Conservation (phyloP, 2,797 vertebrate species). For the Pipistrellus pipistrellus region DNA sequence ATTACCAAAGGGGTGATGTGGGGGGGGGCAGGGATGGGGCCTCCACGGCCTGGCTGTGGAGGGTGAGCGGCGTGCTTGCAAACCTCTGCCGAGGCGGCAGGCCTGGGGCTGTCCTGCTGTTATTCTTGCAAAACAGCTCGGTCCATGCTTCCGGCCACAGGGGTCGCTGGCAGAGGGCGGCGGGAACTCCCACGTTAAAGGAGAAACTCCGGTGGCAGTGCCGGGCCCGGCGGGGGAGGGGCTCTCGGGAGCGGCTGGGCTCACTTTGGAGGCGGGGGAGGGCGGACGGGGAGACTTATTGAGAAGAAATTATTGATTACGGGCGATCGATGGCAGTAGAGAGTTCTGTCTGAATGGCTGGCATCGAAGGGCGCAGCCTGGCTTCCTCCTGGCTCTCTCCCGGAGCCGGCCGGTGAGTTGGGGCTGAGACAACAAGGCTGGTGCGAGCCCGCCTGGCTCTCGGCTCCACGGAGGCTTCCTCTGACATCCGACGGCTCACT, state of each 20-base stretch:
- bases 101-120: not conserved
- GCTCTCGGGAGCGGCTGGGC: constrained; percentile 67
- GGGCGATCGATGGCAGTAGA: constrained; percentile 84
- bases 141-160: not conserved
- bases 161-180: not conserved
- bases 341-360: constrained; percentile 82
- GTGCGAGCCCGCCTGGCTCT: constrained; percentile 34
- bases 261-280: constrained; percentile 84
- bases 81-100: not conserved
- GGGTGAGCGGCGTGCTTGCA: not conserved
- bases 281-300: constrained; percentile 84
- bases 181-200: constrained; percentile 46
- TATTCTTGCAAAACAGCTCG: constrained; percentile 48
- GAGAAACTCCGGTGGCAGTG: constrained; percentile 64
- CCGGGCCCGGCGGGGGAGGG: constrained; percentile 31
- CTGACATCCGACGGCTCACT: constrained; percentile 46
- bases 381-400: constrained; percentile 69
- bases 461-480: constrained; percentile 64
- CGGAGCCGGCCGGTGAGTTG: constrained; percentile 68
- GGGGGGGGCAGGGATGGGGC: not conserved
- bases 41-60: not conserved
- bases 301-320: constrained; percentile 85
- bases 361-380: constrained; percentile 82
- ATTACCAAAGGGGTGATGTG: constrained; percentile 11
- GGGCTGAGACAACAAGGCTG: constrained; percentile 49